phyloP scores from a whole-genome alignment of 2,113 vertebrate genomes.

The Rissa tridactyla region DNA sequence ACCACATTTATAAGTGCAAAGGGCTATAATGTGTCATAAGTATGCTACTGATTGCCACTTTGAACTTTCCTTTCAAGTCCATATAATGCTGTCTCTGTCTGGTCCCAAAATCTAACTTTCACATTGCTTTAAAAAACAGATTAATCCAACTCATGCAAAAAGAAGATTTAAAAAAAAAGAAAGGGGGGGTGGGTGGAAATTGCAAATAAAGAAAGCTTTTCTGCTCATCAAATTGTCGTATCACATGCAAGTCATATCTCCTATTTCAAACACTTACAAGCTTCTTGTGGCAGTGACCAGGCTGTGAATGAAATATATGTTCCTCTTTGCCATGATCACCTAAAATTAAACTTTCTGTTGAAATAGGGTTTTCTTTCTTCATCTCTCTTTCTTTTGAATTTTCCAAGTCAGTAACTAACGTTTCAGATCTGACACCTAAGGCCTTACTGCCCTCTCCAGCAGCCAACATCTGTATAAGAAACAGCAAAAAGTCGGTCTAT shows the following conservation, averaged over 20 bases:
- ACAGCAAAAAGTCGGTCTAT: not conserved
- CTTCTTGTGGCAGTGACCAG: constrained; percentile 68
- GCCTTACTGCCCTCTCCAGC: constrained; percentile 70
- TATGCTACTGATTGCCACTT: not conserved
- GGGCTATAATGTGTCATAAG: not conserved
- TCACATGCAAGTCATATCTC: not conserved
- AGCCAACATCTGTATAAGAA: constrained; percentile 65
- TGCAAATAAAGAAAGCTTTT: not conserved
- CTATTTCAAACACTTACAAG: constrained; percentile 57
- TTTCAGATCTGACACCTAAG: constrained; percentile 55
- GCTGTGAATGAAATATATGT: constrained; percentile 75
- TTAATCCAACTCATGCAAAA: not conserved
- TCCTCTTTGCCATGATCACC: constrained; percentile 69
- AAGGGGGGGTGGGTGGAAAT: too few species aligned
- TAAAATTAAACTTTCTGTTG: constrained; percentile 55
- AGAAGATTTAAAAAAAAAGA: not conserved
- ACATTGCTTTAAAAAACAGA: not conserved
- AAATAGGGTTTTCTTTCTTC: constrained; percentile 55
- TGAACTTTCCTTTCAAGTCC: not conserved
- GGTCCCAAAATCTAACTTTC: not conserved
- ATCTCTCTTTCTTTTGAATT: constrained; percentile 58
- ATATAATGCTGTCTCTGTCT: not conserved
- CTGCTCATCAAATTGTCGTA: not conserved
- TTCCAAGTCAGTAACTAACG: constrained; percentile 65
- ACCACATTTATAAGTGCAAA: not conserved